phyloP scores from a whole-genome alignment of 2,888 invertebrate species.

The Melanargia galathea region DNA sequence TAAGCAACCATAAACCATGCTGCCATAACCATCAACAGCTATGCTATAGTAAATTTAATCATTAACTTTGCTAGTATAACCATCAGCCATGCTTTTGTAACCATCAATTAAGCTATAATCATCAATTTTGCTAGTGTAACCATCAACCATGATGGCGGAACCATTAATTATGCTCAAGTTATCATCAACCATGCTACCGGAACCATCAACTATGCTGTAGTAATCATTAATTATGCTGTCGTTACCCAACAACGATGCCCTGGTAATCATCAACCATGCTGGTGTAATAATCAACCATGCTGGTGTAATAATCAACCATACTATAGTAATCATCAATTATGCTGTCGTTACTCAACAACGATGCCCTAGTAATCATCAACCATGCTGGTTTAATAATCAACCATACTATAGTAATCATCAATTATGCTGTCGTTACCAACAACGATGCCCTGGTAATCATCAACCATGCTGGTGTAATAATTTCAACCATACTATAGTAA shows the following conservation, averaged over 20 bases:
- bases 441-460: conserved; percentile 4
- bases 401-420: background rate
- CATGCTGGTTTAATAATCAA: background rate
- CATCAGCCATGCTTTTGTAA: conserved; percentile 20
- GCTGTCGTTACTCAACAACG: background rate
- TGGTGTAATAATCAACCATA: background rate
- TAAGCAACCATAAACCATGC: conserved; percentile 24
- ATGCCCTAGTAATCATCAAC: background rate
- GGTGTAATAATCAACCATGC: background rate
- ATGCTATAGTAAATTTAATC: too few species aligned
- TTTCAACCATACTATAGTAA: background rate
- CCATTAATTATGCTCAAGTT: background rate
- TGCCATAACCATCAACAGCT: conserved; percentile 24
- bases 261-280: background rate
- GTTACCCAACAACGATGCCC: too few species aligned
- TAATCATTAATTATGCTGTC: too few species aligned
- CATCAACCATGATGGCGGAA: background rate
- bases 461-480: background rate
- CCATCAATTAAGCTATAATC: conserved; percentile 7
- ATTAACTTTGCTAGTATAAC: conserved; percentile 18
- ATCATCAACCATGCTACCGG: background rate
- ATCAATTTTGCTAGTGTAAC: conserved; percentile 8
- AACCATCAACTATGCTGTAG: conserved; percentile 11
- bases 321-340: background rate
- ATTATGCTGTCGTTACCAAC: background rate